Base-by-base conservation (phyloP, 2,888 invertebrate species). In the Taphrorychus bicolor region DNA sequence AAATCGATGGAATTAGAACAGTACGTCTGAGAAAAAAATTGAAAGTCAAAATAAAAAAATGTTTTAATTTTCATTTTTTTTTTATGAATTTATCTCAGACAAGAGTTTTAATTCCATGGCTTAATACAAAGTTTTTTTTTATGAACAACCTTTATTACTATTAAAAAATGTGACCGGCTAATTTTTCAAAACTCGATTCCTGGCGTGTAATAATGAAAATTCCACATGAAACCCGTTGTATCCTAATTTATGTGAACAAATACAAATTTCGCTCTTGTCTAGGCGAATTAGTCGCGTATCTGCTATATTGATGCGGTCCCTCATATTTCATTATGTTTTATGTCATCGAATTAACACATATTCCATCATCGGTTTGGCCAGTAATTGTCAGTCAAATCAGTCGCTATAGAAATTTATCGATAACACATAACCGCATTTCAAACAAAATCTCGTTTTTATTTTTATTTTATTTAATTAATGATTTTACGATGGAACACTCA, bases 271-370 rank as follows among this genome's bases (percentile, higher is more conserved):
- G 32, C 21, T 14, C 24, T 21, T 18, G 54, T 54, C 54, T 11
- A 14, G 17, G 45, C 41, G 54, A 48, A 62, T 62, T 62, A 23
- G 45, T 45, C 54, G 22, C 62, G 24, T 48, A 62, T 62, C 21
- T 48, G 62, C 54, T 23, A 45, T 17, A 62, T 56, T 60, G 11
- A 22, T 41, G 53, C 9, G 9, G 32, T 9, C 3, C 32, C 7
- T 60, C 54, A 54, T 54, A 62, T 56, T 62, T 62, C 48, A 48
- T 62, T 62, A 54, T 22, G 54, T 45, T 56, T 45, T 56, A 40
- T 56, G 62, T 62, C 62, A 62, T 11, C 21, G 45, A 62, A 56
- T 62, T 42, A 62, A 62, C 48, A 56, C 54, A 24, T 48, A 61
- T 45, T 45, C 45, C 16, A 17, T 17, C 45, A 45, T 5, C 16